A percentile compares a stretch with the other conserved stretches of the same genome.
Conservation (phyloP, 2,113 vertebrate species). For the Hipposideros armiger region DNA sequence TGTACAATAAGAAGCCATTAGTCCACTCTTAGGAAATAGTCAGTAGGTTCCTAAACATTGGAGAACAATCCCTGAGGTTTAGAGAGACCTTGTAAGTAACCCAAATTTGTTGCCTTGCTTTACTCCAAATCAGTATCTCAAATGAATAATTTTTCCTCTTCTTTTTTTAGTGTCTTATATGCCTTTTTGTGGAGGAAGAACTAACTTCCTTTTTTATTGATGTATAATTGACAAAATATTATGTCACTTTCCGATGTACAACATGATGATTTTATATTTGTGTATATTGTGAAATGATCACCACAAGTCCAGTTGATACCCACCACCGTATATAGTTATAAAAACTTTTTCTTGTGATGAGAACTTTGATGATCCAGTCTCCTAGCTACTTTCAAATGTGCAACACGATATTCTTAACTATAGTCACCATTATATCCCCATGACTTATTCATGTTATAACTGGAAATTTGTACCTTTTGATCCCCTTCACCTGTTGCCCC, state of each 20-base stretch:
- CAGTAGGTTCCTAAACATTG: background rate
- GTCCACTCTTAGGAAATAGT: background rate
- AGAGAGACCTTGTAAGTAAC: constrained; percentile 12
- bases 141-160: background rate
- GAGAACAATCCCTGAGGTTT: constrained; percentile 14
- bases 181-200: background rate
- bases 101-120: constrained; percentile 25
- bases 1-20: background rate
- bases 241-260: background rate
- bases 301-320: background rate
- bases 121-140: constrained; percentile 23
- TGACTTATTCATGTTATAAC: constrained; percentile 9
- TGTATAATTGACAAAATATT: background rate
- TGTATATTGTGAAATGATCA: background rate
- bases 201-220: background rate
- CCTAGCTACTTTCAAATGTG: background rate
- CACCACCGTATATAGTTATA: constrained; percentile 4
- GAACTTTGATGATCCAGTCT: background rate
- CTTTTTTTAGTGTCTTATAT: constrained; percentile 2
- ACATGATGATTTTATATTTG: background rate
- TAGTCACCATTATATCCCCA: background rate
- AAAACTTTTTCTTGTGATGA: background rate
- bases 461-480: background rate
- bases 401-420: background rate
- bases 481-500: background rate